Conservation (phyloP, 2,888 invertebrate genomes). For the Helobdella robusta region DNA sequence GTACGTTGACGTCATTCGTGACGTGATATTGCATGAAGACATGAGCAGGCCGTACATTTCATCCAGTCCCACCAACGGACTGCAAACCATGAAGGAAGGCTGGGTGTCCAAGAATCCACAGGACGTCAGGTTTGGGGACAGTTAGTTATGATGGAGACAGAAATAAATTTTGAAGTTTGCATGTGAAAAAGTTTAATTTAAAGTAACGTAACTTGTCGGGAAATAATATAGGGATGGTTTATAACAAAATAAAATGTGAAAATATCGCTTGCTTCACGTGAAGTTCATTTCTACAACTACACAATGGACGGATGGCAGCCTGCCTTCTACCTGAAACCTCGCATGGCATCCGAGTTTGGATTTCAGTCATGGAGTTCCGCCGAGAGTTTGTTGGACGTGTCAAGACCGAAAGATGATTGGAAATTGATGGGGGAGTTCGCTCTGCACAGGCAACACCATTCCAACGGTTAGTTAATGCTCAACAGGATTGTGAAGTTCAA, state of each 20-base stretch:
- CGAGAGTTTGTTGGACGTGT: slow-evolving; percentile 56
- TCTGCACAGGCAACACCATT: slow-evolving; percentile 74
- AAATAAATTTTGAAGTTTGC: neutral
- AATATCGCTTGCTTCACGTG: neutral
- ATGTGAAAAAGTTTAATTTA: neutral
- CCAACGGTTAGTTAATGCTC: slow-evolving; percentile 19
- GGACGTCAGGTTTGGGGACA: slow-evolving; percentile 72
- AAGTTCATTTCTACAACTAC: slow-evolving; percentile 77
- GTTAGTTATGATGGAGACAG: slow-evolving; percentile 51
- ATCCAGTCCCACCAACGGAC: slow-evolving; percentile 68
- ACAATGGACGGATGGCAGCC: slow-evolving; percentile 69
- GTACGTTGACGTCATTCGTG: slow-evolving; percentile 23
- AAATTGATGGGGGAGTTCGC: slow-evolving; percentile 57
- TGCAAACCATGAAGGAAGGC: slow-evolving; percentile 56
- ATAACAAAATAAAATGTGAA: too few species aligned
- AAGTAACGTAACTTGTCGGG: too few species aligned
- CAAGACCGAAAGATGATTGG: slow-evolving; percentile 44
- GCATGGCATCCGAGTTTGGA: slow-evolving; percentile 93
- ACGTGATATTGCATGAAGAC: slow-evolving; percentile 52
- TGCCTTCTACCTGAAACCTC: slow-evolving; percentile 65
- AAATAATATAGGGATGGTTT: too few species aligned
- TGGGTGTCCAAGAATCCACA: slow-evolving; percentile 71
- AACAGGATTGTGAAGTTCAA: neutral
- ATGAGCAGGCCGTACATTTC: slow-evolving; percentile 62
- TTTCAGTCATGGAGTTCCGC: slow-evolving; percentile 77